Percentiles rank a stretch among this genome's conserved stretches.
These are phyloP conservation scores for Gymnoscopelus braueri DNA, from an alignment of 2,797 vertebrate genomes.

Conservation along the genomic window DNA sequence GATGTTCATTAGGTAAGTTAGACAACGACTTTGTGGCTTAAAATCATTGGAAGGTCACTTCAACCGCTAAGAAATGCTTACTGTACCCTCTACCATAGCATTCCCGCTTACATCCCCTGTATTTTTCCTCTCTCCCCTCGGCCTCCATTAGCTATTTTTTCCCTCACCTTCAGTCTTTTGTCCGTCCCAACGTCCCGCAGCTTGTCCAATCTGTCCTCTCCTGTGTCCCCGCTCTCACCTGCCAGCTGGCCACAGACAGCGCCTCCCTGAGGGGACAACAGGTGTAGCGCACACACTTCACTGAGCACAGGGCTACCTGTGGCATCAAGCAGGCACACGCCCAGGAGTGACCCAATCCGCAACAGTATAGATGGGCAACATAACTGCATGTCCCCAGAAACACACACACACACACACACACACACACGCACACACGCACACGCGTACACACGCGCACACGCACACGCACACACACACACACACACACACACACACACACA, in stretches of 20 bases:
- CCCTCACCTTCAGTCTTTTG: constrained; percentile 73
- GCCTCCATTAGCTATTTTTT: constrained; percentile 55
- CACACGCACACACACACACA: not conserved
- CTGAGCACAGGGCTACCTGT: constrained; percentile 76
- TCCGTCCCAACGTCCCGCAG: constrained; percentile 67
- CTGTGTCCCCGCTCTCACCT: constrained; percentile 56
- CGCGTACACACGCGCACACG: not conserved
- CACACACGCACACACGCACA: not conserved
- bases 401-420: constrained; percentile 4
- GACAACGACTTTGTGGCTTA: too few relatives aligned
- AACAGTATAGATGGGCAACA: too few relatives aligned
- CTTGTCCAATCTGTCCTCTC: constrained; percentile 76
- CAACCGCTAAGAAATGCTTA: not conserved
- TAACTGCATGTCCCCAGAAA: not conserved
- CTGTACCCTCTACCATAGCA: constrained; percentile 10
- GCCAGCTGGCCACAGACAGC: constrained; percentile 75
- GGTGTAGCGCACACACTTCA: constrained; percentile 77
- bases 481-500: not conserved
- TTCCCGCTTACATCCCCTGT: constrained; percentile 17
- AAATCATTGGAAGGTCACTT: not conserved
- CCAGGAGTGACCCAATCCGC: constrained; percentile 45
- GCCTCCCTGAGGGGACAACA: constrained; percentile 76
- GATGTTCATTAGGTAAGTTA: too few relatives aligned
- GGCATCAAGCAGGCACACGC: constrained; percentile 55
- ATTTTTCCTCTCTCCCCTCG: constrained; percentile 61